phyloP scores from a whole-genome alignment of 2,113 vertebrate genomes.

The Oceanodroma tethys region DNA sequence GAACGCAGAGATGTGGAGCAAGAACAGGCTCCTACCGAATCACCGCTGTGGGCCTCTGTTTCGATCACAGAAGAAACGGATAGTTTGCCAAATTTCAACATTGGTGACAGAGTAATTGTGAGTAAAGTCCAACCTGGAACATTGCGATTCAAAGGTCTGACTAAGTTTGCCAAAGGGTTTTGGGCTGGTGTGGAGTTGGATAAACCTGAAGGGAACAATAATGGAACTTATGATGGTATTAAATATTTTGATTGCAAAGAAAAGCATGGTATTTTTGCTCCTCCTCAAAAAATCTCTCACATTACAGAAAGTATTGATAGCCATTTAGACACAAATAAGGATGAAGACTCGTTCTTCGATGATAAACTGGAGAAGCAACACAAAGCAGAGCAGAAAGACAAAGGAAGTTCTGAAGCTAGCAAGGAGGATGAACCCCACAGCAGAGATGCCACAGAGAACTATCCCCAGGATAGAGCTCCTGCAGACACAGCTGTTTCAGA shows the following conservation, averaged over 20 bases:
- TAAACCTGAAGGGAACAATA: slow-evolving; percentile 90
- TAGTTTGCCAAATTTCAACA: slow-evolving; percentile 76
- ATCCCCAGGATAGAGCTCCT: slow-evolving; percentile 53
- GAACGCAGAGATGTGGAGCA: slow-evolving; percentile 66
- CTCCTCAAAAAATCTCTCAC: slow-evolving; percentile 88
- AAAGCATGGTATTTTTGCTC: slow-evolving; percentile 91
- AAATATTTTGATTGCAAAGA: slow-evolving; percentile 87
- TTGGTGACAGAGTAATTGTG: slow-evolving; percentile 90
- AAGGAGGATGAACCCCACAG: slow-evolving; percentile 43
- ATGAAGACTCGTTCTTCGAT: slow-evolving; percentile 80
- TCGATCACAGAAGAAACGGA: slow-evolving; percentile 19
- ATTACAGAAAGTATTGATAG: slow-evolving; percentile 75
- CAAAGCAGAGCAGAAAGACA: slow-evolving; percentile 51
- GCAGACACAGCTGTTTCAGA: neutral
- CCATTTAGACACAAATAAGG: slow-evolving; percentile 74
- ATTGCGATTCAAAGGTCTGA: slow-evolving; percentile 88
- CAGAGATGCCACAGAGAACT: slow-evolving; percentile 5
- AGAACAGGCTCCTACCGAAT: neutral
- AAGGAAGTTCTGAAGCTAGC: slow-evolving; percentile 3
- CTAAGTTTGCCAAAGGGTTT: slow-evolving; percentile 89
- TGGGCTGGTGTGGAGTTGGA: slow-evolving; percentile 96
- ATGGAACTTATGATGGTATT: slow-evolving; percentile 86
- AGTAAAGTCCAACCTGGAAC: slow-evolving; percentile 89
- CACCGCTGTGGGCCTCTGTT: slow-evolving; percentile 31
- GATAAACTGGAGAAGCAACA: slow-evolving; percentile 64